These are phyloP conservation scores for Botrylloides violaceus DNA, from an alignment of 23 tunicate species.

Conservation along the genomic window DNA sequence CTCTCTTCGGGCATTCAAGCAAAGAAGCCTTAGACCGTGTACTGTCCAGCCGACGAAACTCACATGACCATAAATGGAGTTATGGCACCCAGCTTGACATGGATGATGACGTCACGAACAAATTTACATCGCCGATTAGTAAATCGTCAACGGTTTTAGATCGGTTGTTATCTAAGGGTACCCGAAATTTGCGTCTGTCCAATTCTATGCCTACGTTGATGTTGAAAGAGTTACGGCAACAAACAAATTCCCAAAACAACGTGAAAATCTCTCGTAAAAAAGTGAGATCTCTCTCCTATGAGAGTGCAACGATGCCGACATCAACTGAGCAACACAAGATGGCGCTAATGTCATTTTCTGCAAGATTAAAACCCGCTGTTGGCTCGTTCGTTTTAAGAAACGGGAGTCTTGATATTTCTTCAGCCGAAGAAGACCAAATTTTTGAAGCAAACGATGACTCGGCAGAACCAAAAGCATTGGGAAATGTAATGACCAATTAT, in stretches of 20 bases:
- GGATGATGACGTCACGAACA: background rate
- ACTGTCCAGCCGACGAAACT: no score
- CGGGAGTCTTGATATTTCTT: no score
- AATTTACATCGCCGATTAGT: background rate
- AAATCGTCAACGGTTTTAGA: background rate
- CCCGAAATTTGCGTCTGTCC: background rate
- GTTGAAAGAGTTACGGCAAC: no score
- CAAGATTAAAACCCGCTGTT: background rate
- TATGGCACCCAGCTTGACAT: background rate
- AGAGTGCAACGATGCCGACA: background rate
- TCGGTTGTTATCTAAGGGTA: background rate
- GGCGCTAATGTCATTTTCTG: conserved; percentile 9
- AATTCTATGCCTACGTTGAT: background rate
- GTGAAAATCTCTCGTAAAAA: background rate
- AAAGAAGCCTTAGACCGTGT: no score
- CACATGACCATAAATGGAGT: no score
- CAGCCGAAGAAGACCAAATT: background rate
- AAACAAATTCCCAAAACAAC: no score
- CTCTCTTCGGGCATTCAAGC: background rate
- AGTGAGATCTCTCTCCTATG: conserved; percentile 1
- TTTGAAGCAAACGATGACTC: background rate
- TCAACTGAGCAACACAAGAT: conserved; percentile 11
- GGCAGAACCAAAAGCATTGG: background rate
- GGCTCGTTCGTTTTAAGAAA: no score
- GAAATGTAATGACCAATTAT: background rate